phyloP scores from a whole-genome alignment of 1,140 invertebrate genomes.

The Trypoxylus dichotomus region DNA sequence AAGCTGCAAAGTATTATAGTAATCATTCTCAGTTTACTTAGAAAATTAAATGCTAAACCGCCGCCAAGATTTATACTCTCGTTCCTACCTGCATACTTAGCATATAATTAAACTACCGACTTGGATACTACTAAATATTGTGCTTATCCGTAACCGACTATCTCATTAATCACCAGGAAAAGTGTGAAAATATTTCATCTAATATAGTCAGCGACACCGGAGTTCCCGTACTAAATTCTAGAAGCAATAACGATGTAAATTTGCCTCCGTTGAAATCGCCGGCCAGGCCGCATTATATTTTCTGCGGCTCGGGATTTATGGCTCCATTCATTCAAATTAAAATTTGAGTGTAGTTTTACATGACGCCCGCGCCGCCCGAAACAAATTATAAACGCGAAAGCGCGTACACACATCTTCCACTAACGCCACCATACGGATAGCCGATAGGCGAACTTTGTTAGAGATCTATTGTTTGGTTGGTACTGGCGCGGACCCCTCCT shows the following conservation, averaged over 20 bases:
- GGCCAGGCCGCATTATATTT: slow-evolving; percentile 43
- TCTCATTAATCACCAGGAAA: slow-evolving; percentile 7
- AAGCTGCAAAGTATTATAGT: too few species aligned
- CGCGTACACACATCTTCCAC: not conserved
- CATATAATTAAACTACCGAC: slow-evolving; percentile 4
- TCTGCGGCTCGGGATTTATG: slow-evolving; percentile 43
- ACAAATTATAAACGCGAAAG: slow-evolving; percentile 17
- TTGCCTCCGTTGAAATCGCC: slow-evolving; percentile 43
- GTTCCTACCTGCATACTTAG: not conserved
- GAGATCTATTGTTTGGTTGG: not conserved
- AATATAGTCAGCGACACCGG: slow-evolving; percentile 25
- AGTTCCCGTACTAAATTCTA: slow-evolving; percentile 40
- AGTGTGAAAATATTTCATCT: slow-evolving; percentile 28
- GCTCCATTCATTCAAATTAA: slow-evolving; percentile 47
- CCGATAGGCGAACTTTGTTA: not conserved
- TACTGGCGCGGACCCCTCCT: not conserved
- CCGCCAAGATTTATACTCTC: not conserved
- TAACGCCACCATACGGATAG: not conserved
- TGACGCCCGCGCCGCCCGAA: slow-evolving; percentile 26
- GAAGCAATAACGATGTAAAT: slow-evolving; percentile 46
- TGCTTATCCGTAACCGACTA: not conserved
- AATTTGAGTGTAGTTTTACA: slow-evolving; percentile 46
- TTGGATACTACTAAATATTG: slow-evolving; percentile 23
- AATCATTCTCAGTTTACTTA: too few species aligned
- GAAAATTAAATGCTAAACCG: too few species aligned